Base-by-base conservation (phyloP, 2,888 invertebrate species). In the Heteromyza rotundicornis region DNA sequence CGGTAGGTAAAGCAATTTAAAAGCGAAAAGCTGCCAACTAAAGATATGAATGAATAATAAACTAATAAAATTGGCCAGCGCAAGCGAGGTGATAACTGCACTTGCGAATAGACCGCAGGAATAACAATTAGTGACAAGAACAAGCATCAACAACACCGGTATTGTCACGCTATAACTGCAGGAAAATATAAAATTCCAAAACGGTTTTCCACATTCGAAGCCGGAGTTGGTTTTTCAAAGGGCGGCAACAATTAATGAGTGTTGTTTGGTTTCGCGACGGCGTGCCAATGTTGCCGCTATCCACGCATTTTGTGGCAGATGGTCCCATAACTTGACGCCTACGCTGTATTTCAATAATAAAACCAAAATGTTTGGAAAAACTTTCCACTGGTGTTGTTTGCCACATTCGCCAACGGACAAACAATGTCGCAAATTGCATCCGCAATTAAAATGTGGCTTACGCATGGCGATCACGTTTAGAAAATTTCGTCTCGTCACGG, bases 391-490 rank as follows among this genome's bases (percentile, higher is more conserved):
- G n/a, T n/a, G n/a, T n/a, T n/a, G n/a, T n/a, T n/a, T n/a, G n/a
- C n/a, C n/a, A n/a, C n/a, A n/a, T n/a, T n/a, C n/a, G n/a, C n/a
- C n/a, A n/a, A 32, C 32, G 32, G n/a, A n/a, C 32, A 32, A 3
- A 40, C 40, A 14, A 14, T 40, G 40, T 40, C 10, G 23, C 47
- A 63, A 60, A 67, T 68, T 72, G 76, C 75, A 74, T 74, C 74
- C 74, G 76, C 76, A 69, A 74, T 74, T 74, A 74, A 74, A 71
- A 64, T 72, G 62, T 65, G 71, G 63, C 40, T 67, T 68, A 62
- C 73, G 74, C 72, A 74, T 72, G 72, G 59, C 69, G 71, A 72
- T 64, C 62, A 64, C 64, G 62, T 70, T 66, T 65, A 65, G 24
- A 44, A 8, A 63, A 59, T 62, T 57, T 61, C 14, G 73, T 71